Evolutionary conservation across 2,797 vertebrate genomes (phyloP), one percentile per base, ranked within the genome.

Genomic region (Graptemys geographica): DNA sequence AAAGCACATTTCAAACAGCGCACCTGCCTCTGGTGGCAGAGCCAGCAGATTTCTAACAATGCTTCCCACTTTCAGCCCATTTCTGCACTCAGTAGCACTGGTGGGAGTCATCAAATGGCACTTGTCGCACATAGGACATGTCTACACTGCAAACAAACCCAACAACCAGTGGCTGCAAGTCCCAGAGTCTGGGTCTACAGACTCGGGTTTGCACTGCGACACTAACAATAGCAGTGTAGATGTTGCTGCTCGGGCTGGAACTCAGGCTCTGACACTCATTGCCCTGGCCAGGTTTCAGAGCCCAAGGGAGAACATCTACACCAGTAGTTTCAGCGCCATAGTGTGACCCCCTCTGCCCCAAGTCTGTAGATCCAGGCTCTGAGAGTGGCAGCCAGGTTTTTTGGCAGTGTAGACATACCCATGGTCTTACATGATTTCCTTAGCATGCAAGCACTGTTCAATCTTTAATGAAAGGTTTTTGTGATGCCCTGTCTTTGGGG

Each of bases 191-290:
- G 18, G 8, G n/a, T 23, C n/a, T 69, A 69, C 18, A n/a, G 8
- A 37, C 59, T 8, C 3, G 3, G 6, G 31, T 62, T 62, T 33
- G 59, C 59, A 33, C 28, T 33, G 12, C 8, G 3, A 18, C 19
- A 11, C n/a, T 21, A 69, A 37, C 37, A 11, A 11, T n/a, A 5
- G 18, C n/a, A 3, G 5, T 5, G 19, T 2, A 21, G n/a, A 37
- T 13, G 5, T 21, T 37, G 65, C n/a, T 69, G 10, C 9, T 69
- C 5, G 3, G n/a, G 65, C 33, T 23, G 65, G 65, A 37, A 21
- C 18, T 37, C n/a, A 21, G 65, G n/a, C 5, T 69, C n/a, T 69
- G 65, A 37, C n/a, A 37, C n/a, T n/a, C 65, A 1, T 37, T 5
- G 19, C 65, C n/a, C n/a, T n/a, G n/a, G 62, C 62, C 33, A n/a